Base-by-base conservation (phyloP, 2,113 vertebrate genomes). In the Thryonomys swinderianus region DNA sequence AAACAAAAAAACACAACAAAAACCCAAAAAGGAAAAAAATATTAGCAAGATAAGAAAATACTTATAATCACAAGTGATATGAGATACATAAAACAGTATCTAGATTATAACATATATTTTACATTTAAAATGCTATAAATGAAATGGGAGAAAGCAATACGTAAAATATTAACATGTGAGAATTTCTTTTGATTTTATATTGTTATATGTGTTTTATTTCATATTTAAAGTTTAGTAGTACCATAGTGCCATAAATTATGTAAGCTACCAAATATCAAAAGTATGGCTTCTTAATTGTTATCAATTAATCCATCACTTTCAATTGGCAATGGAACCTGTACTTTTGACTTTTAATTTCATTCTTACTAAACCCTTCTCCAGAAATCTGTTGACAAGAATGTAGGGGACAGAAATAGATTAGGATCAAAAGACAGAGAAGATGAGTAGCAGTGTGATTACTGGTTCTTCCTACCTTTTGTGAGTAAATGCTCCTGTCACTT, bases 251-350 rank as follows among this genome's bases (percentile, higher is more conserved):
- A 87, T 51, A 87, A 90, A 94, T 87, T 92, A 92, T 51, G 74
- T 18, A 95, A 87, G n/a, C 53, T 92, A 55, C 84, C 27, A 96
- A 79, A 82, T 27, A 89, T 37, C 37, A 55, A 92, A 92, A 78
- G 30, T 16, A 62, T 14, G 67, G 6, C 55, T 83, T 82, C 73
- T 79, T 92, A 83, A 92, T 92, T 87, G n/a, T n/a, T n/a, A n/a
- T n/a, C n/a, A n/a, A n/a, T n/a, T n/a, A 66, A 34, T 89, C 78
- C 80, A 88, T 55, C 21, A 80, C 62, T 85, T 84, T 92, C 87
- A 79, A 57, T 74, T 90, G 79, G 84, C 71, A 94, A 64, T 81
- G 40, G 9, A 87, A 90, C 32, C n/a, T 83, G 57, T 61, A 85
- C n/a, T 79, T 69, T 84, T 90, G 32, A 94, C 16, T n/a, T 92